phyloP scores from a whole-genome alignment of 2,888 invertebrate species.

The Chelonus formosanus region DNA sequence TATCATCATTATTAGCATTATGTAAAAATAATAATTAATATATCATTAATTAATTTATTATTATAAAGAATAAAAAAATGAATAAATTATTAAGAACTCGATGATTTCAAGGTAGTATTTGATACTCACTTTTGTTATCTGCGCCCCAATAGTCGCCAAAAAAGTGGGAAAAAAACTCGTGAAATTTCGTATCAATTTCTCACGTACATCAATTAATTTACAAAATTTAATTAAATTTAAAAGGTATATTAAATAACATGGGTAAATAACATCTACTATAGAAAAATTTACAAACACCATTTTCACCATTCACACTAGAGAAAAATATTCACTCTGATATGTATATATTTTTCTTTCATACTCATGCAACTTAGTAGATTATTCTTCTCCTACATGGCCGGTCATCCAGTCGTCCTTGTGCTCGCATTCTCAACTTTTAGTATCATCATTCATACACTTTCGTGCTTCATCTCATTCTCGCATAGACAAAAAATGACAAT shows the following conservation, averaged over 20 bases:
- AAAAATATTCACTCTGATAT: neutral
- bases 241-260: too few relatives aligned
- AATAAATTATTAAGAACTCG: constrained; percentile 51
- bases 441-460: constrained; percentile 27
- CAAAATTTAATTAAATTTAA: too few relatives aligned
- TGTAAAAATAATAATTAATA: neutral
- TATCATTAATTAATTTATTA: neutral
- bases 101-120: constrained; percentile 53
- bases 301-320: too few relatives aligned
- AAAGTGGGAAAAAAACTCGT: constrained; percentile 64
- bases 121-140: constrained; percentile 64
- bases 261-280: constrained; percentile 35
- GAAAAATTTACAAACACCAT: too few relatives aligned
- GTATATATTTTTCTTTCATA: constrained; percentile 22
- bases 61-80: constrained; percentile 48
- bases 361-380: constrained; percentile 26
- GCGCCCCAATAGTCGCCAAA: constrained; percentile 65
- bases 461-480: constrained; percentile 30
- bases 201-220: constrained; percentile 43
- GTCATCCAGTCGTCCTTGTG: constrained; percentile 29
- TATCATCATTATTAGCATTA: too few relatives aligned
- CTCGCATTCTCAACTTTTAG: constrained; percentile 19
- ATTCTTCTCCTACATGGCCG: constrained; percentile 17
- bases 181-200: constrained; percentile 64
- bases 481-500: constrained; percentile 44